These are phyloP conservation scores for Todiramphus chloris DNA, from an alignment of 2,113 vertebrate species.

Conservation along the genomic window DNA sequence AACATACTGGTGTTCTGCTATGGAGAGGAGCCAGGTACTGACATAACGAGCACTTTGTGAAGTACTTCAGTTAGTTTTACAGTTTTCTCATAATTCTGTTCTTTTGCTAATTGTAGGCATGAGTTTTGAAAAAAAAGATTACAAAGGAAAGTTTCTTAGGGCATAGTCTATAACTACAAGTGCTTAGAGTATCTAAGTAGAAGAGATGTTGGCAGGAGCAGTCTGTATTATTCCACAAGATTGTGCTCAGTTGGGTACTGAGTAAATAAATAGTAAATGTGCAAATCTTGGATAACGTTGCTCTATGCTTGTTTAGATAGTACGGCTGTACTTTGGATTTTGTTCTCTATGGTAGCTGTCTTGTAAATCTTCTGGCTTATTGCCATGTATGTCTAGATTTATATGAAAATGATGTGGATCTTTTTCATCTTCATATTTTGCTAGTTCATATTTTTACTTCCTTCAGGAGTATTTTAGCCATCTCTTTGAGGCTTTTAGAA, in stretches of 20 bases:
- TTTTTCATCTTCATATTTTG: background rate
- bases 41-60: background rate
- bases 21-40: background rate
- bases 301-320: background rate
- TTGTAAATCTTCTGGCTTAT: background rate
- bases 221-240: background rate
- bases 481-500: slow-evolving; percentile 10
- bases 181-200: background rate
- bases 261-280: slow-evolving; percentile 18
- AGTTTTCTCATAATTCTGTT: background rate
- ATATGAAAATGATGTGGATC: background rate
- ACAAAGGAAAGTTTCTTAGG: background rate
- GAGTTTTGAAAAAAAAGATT: background rate
- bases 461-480: background rate
- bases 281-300: background rate
- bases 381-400: background rate
- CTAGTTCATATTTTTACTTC: background rate
- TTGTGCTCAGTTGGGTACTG: background rate
- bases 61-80: background rate
- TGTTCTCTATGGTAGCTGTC: background rate
- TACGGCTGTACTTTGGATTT: slow-evolving; percentile 22
- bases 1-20: background rate
- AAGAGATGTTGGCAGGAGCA: background rate
- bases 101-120: background rate
- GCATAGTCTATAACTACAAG: background rate